Conservation (phyloP, 2,797 vertebrate genomes). For the Thripadectes ignobilis region DNA sequence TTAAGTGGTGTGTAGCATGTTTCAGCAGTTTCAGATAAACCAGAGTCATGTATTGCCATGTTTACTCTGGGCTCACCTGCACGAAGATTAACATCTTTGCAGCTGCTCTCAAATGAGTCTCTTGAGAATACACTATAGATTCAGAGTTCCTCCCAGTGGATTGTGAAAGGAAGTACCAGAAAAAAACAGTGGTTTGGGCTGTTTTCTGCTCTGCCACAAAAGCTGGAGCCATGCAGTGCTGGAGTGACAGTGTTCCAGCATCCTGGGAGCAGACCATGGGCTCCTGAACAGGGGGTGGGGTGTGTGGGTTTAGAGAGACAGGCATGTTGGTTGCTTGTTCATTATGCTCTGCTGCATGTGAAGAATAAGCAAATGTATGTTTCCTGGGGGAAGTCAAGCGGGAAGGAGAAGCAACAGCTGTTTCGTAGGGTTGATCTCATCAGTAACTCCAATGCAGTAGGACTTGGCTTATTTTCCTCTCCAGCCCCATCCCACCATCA, state of each 20-base stretch:
- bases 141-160: slow-evolving; percentile 58
- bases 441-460: fast-evolving
- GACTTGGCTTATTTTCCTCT: neutral
- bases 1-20: neutral
- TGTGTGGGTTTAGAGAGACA: neutral
- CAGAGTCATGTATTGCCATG: slow-evolving; percentile 33
- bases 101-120: slow-evolving; percentile 61
- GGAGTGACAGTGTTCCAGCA: fast-evolving
- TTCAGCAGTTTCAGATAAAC: slow-evolving; percentile 54
- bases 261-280: fast-evolving
- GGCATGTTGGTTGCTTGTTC: neutral
- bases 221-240: neutral
- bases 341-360: neutral
- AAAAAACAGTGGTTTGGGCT: neutral
- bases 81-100: slow-evolving; percentile 53
- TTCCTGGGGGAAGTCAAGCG: neutral
- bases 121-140: slow-evolving; percentile 5
- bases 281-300: neutral
- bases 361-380: slow-evolving; percentile 17
- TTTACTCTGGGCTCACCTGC: slow-evolving; percentile 64
- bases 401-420: neutral
- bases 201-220: neutral
- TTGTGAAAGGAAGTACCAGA: slow-evolving; percentile 33
- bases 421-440: neutral
- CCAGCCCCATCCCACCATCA: neutral